Evolutionary conservation across 2,113 vertebrate genomes (phyloP), one percentile per base, ranked within the genome.

Genomic region (Dicentrarchus labrax): DNA sequence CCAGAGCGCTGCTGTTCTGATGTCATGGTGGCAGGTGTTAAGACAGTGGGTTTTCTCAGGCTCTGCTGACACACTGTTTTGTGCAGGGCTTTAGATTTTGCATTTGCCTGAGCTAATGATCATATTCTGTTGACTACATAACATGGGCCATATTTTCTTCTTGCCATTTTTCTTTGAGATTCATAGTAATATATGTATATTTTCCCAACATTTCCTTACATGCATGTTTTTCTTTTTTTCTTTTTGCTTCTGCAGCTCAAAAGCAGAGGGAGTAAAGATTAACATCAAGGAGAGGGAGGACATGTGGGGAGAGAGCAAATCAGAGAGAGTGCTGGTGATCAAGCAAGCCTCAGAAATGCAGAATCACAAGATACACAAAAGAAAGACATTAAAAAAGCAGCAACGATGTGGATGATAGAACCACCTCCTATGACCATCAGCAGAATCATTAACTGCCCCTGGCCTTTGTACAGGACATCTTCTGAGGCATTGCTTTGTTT

Each of bases 1-100:
- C 90, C 86, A 88, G 86, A 78, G 92, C 15, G 93, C 86, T 48
- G 83, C 80, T 75, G 77, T 72, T 92, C 91, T 91, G 90, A 89
- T 91, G 88, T 77, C 85, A 87, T 54, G 76, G 85, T 82, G 91
- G 90, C 93, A 93, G 93, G 88, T 93, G 93, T 93, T 86, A 81
- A 92, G 87, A 86, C 84, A 59, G 83, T 73, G 78, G 81, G 83
- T 88, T 56, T 79, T 84, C 78, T 57, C 56, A 38, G 69, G 57
- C 82, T 88, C 64, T 82, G 90, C 76, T 86, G 88, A 82, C 87
- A 85, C 73, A 76, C 64, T 19, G 59, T 54, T 81, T 85, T 47
- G 54, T 78, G 48, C 68, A 62, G 22, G 12, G 48, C 41, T 75
- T 73, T 56, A 1, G 19, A 39, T 72, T 56, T n/a, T 38, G 3